Evolutionary conservation across 2,888 invertebrate species (phyloP).

Genomic region (Chaetogeoica ovagalla): DNA sequence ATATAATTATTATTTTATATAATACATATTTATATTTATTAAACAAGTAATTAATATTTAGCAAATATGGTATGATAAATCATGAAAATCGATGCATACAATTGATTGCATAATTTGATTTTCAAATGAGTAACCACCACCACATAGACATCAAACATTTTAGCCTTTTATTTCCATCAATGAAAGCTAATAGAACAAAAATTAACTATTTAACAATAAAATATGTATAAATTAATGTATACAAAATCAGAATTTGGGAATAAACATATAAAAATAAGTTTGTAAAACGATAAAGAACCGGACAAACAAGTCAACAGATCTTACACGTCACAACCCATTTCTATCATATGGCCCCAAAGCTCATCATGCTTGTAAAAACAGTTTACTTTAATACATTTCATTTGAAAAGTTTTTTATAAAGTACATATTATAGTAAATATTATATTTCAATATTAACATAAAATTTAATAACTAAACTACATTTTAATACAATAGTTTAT

Average conservation of each 20-base stretch:
- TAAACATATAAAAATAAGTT: constrained; percentile 32
- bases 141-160: too few species aligned
- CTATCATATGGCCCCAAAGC: constrained; percentile 41
- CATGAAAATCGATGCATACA: too few species aligned
- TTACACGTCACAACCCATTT: constrained; percentile 4
- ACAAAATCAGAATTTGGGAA: constrained; percentile 36
- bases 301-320: constrained; percentile 30
- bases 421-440: not conserved
- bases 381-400: not conserved
- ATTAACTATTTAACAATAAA: too few species aligned
- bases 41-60: too few species aligned
- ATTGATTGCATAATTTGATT: too few species aligned
- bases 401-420: too few species aligned
- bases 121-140: too few species aligned
- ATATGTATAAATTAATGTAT: not conserved
- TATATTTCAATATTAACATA: not conserved
- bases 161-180: too few species aligned
- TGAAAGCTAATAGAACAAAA: too few species aligned
- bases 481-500: not conserved
- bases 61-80: too few species aligned
- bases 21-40: too few species aligned
- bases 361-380: constrained; percentile 22
- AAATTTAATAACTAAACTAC: not conserved
- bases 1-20: too few species aligned
- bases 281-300: not conserved